Evolutionary conservation across 2,797 vertebrate species (phyloP).

Genomic region (Erpetoichthys calabaricus): DNA sequence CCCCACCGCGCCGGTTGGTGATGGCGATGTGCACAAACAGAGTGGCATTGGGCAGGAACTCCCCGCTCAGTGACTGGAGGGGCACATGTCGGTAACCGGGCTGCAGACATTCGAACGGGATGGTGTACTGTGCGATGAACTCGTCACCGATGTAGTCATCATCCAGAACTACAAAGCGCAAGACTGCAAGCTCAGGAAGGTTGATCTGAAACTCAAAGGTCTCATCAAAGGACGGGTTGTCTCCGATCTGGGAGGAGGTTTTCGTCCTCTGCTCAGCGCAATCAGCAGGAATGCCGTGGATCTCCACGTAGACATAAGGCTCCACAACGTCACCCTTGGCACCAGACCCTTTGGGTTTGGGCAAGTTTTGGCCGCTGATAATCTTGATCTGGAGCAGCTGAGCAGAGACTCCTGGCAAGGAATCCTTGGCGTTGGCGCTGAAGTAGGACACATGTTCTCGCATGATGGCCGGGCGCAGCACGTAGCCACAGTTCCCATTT

Average conservation of each 20-base stretch:
- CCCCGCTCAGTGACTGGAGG: slow-evolving; percentile 69
- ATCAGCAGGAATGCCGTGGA: slow-evolving; percentile 79
- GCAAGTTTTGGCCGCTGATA: slow-evolving; percentile 85
- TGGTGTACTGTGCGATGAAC: slow-evolving; percentile 88
- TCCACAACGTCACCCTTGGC: slow-evolving; percentile 86
- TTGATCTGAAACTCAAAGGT: slow-evolving; percentile 89
- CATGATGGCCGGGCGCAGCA: slow-evolving; percentile 81
- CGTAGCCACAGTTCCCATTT: slow-evolving; percentile 80
- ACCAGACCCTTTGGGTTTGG: slow-evolving; percentile 77
- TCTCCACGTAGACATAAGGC: slow-evolving; percentile 80
- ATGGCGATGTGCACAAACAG: slow-evolving; percentile 82
- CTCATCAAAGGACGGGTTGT: slow-evolving; percentile 82
- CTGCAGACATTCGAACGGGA: slow-evolving; percentile 83
- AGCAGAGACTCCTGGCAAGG: slow-evolving; percentile 72
- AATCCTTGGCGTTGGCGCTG: slow-evolving; percentile 78
- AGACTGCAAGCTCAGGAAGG: slow-evolving; percentile 69
- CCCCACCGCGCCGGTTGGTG: slow-evolving; percentile 72
- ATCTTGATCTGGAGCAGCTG: slow-evolving; percentile 81
- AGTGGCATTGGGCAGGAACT: slow-evolving; percentile 71
- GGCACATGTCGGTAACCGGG: slow-evolving; percentile 79
- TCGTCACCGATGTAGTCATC: slow-evolving; percentile 87
- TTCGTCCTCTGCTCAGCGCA: slow-evolving; percentile 82
- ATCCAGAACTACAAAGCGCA: slow-evolving; percentile 77
- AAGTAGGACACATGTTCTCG: slow-evolving; percentile 90
- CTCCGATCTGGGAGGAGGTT: slow-evolving; percentile 73